Base-by-base conservation (phyloP, 2,797 vertebrate genomes). In the Sebastes nivosus region DNA sequence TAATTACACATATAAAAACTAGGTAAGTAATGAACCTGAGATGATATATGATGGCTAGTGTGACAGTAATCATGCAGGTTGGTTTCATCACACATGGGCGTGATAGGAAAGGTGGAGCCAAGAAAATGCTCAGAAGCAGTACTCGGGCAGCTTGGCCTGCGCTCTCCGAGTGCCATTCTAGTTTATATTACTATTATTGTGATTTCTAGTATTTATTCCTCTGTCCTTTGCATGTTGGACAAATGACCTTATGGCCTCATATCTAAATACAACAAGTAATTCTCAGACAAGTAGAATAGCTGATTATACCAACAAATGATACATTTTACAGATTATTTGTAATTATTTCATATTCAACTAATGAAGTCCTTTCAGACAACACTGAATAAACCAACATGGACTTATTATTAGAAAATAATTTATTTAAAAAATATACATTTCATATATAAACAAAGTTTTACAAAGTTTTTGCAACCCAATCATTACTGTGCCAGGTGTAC, bases 351-450 rank as follows among this genome's bases (percentile, higher is more conserved):
- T n/a, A 16, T 72, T 25, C 4, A 1, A 27, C 22, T 34, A 20
- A n/a, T 65, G 4, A 25, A 58, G 20, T 36, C 9, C 18, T 46
- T 70, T 29, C 8, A 76, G 30, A 76, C 11, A 55, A 38, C 32
- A 32, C 1, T 57, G 20, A 72, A 72, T 63, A 57, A 66, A 66
- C 16, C 7, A 63, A 11, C 27, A 64, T 16, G 7, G 13, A 52
- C 8, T 34, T 2, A 20, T 42, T 57, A 30, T 65, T 64, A 4
- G 5, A 75, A 65, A 46, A 75, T 66, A 34, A 29, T 66, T 81
- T 77, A 72, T 79, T 20, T 11, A 57, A 80, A 65, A 85, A 82
- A 84, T 69, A 79, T 52, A 70, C 2, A 60, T 80, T 55, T 55
- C 4, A 58, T 11, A 52, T 25, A n/a, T 13, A 52, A 42, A 63